These are phyloP conservation scores for Hermetia illucens DNA, from an alignment of 1,140 invertebrate species.

Conservation along the genomic window DNA sequence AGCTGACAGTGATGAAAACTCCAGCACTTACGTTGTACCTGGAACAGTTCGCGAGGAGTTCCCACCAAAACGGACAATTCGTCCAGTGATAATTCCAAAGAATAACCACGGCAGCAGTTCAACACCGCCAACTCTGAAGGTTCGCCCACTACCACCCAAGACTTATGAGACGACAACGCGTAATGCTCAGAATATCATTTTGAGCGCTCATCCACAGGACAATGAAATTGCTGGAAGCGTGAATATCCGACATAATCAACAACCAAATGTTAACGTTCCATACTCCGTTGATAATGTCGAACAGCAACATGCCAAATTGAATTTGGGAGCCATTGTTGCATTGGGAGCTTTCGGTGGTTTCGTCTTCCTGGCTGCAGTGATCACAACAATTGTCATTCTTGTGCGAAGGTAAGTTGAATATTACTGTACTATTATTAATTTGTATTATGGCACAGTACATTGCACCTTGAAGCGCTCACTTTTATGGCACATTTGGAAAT, in stretches of 20 bases:
- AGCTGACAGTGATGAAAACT: conserved; percentile 26
- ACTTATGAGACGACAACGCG: conserved; percentile 16
- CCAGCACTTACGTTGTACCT: conserved; percentile 22
- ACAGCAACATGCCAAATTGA: conserved; percentile 50
- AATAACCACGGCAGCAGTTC: conserved; percentile 8
- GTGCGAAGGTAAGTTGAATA: conserved; percentile 70
- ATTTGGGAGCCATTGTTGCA: conserved; percentile 76
- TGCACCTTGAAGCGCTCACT: no score
- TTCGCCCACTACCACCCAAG: conserved; percentile 6
- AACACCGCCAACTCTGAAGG: conserved; percentile 11
- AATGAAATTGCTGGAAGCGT: conserved; percentile 37
- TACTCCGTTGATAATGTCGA: conserved; percentile 49
- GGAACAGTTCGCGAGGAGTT: conserved; percentile 29
- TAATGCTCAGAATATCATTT: conserved; percentile 38
- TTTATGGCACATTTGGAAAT: no score
- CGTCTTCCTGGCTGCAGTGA: conserved; percentile 75
- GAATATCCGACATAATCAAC: conserved; percentile 35
- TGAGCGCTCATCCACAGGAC: conserved; percentile 48
- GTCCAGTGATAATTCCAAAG: conserved; percentile 24
- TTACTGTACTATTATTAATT: no score
- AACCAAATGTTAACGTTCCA: conserved; percentile 50
- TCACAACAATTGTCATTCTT: conserved; percentile 77
- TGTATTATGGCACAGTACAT: no score
- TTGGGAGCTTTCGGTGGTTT: conserved; percentile 80
- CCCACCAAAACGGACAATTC: conserved; percentile 20